These are phyloP conservation scores for Philereme transversata DNA, from an alignment of 2,888 invertebrate species.

Conservation along the genomic window DNA sequence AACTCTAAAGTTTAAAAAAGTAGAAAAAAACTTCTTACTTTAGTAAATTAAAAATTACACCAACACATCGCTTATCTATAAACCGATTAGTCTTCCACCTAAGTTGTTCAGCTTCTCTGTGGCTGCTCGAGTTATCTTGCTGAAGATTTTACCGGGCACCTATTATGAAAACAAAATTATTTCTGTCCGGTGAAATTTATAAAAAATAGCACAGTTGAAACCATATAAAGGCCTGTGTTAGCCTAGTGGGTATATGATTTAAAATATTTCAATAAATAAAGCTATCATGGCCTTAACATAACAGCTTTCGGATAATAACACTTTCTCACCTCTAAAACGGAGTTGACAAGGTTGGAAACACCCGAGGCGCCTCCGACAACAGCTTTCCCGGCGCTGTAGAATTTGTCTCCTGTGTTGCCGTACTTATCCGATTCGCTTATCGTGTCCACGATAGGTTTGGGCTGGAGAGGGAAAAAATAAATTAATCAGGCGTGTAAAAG, in stretches of 20 bases:
- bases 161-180: constrained; percentile 39
- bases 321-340: constrained; percentile 81
- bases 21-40: not conserved
- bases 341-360: constrained; percentile 86
- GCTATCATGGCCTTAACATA: no score
- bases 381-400: constrained; percentile 85
- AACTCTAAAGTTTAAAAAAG: not conserved
- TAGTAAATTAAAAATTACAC: not conserved
- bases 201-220: no score
- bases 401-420: constrained; percentile 89
- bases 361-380: constrained; percentile 88
- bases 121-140: constrained; percentile 75
- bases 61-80: constrained; percentile 54
- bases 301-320: no score
- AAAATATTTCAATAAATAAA: no score
- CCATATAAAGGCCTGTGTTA: no score
- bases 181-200: no score
- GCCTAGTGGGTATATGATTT: no score
- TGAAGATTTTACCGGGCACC: constrained; percentile 80
- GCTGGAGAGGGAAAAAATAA: constrained; percentile 58
- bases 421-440: constrained; percentile 91
- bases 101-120: constrained; percentile 84
- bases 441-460: constrained; percentile 89
- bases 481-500: not conserved
- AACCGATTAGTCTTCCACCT: constrained; percentile 81